phyloP scores from a whole-genome alignment of 2,113 vertebrate genomes.

The Xerus inauris region DNA sequence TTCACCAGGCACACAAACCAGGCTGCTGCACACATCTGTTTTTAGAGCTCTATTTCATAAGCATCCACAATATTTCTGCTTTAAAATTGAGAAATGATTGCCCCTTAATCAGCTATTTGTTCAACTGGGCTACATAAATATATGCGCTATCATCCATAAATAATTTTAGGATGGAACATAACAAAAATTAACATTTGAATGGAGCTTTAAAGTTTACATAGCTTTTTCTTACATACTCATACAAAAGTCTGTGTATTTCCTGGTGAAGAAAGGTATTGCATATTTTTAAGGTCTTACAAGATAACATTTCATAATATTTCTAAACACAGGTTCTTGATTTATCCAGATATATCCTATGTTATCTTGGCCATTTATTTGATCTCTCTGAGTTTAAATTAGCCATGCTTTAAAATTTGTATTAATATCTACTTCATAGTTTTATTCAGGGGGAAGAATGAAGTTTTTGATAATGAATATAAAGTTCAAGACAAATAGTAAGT shows the following conservation, averaged over 20 bases:
- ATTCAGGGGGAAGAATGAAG: neutral
- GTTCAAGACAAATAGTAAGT: neutral
- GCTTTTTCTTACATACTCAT: neutral
- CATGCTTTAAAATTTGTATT: neutral
- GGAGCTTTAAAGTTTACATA: slow-evolving; percentile 29
- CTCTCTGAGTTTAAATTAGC: neutral
- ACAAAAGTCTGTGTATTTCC: neutral
- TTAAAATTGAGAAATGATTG: slow-evolving; percentile 70
- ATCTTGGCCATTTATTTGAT: neutral
- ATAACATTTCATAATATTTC: neutral
- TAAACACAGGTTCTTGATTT: neutral
- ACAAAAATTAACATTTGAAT: slow-evolving; percentile 54
- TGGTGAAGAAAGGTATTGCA: neutral
- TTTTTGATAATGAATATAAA: slow-evolving; percentile 7
- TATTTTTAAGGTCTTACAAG: neutral
- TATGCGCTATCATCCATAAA: slow-evolving; percentile 34
- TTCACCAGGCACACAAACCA: slow-evolving; percentile 39
- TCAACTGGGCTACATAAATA: slow-evolving; percentile 56
- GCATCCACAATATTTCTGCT: slow-evolving; percentile 63
- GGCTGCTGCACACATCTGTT: slow-evolving; percentile 20
- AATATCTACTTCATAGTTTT: neutral
- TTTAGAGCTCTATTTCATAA: slow-evolving; percentile 44
- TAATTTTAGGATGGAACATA: slow-evolving; percentile 56
- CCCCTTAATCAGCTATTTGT: slow-evolving; percentile 73
- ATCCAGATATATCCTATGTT: neutral